These are phyloP conservation scores for Nomada ferruginata DNA, from an alignment of 2,888 invertebrate species.

Conservation along the genomic window DNA sequence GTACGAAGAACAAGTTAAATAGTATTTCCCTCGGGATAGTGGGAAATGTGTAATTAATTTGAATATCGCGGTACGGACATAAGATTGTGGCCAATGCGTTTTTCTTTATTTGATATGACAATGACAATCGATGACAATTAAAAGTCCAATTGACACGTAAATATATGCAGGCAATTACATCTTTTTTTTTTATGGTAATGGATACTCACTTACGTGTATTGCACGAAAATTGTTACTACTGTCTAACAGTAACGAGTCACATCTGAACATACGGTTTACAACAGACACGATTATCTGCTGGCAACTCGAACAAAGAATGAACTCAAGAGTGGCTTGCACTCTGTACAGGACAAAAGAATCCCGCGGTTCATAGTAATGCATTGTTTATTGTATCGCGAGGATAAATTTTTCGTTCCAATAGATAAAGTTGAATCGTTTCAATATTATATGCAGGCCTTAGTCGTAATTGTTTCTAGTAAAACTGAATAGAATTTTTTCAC, in stretches of 20 bases:
- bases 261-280: background rate
- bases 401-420: conserved; percentile 22
- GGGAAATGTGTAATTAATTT: no score
- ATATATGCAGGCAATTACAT: background rate
- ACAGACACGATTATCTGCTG: background rate
- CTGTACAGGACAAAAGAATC: background rate
- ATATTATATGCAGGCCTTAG: background rate
- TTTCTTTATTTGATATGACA: background rate
- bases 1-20: no score
- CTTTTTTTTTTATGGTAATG: background rate
- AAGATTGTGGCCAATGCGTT: no score
- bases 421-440: conserved; percentile 28
- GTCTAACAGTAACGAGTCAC: background rate
- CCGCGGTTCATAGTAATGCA: background rate
- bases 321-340: conserved; percentile 18
- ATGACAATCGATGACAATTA: conserved; percentile 9
- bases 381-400: background rate
- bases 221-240: background rate
- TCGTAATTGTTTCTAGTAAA: background rate
- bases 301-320: background rate
- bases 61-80: no score
- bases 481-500: background rate
- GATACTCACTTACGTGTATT: background rate
- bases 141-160: background rate
- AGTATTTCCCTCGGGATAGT: no score